These are phyloP conservation scores for Diorhabda elongata DNA, from an alignment of 1,140 invertebrate genomes.

Conservation along the genomic window DNA sequence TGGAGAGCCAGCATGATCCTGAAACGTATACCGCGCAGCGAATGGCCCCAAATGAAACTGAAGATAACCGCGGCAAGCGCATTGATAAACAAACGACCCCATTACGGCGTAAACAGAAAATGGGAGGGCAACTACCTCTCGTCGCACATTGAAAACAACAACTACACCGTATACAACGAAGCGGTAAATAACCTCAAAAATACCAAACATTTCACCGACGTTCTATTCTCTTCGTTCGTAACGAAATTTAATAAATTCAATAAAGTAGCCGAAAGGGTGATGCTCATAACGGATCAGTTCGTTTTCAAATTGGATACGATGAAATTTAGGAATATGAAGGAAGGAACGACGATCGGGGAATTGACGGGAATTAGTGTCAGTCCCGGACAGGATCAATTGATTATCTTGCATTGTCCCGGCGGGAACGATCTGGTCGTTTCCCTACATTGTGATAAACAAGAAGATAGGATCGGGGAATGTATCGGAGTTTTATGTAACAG, in stretches of 20 bases:
- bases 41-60: slow-evolving; percentile 81
- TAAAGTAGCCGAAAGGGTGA: slow-evolving; percentile 83
- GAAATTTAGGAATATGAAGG: slow-evolving; percentile 84
- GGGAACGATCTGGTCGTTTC: slow-evolving; percentile 90
- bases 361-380: slow-evolving; percentile 77
- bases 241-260: slow-evolving; percentile 71
- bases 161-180: slow-evolving; percentile 63
- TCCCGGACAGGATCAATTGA: slow-evolving; percentile 81
- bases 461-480: slow-evolving; percentile 81
- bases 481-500: slow-evolving; percentile 75
- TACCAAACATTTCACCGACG: slow-evolving; percentile 64
- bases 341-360: slow-evolving; percentile 53
- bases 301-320: slow-evolving; percentile 86
- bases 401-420: slow-evolving; percentile 81
- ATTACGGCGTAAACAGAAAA: slow-evolving; percentile 78
- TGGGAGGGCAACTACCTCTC: slow-evolving; percentile 93
- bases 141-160: slow-evolving; percentile 70
- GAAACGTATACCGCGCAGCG: slow-evolving; percentile 69
- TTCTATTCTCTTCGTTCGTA: slow-evolving; percentile 60
- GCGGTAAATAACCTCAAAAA: slow-evolving; percentile 68
- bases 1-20: slow-evolving; percentile 90
- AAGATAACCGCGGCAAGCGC: slow-evolving; percentile 77
- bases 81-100: slow-evolving; percentile 65
- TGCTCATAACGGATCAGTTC: slow-evolving; percentile 81
- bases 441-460: slow-evolving; percentile 55